Conservation (phyloP, 2,113 vertebrate genomes). For the Cyanocitta stelleri region DNA sequence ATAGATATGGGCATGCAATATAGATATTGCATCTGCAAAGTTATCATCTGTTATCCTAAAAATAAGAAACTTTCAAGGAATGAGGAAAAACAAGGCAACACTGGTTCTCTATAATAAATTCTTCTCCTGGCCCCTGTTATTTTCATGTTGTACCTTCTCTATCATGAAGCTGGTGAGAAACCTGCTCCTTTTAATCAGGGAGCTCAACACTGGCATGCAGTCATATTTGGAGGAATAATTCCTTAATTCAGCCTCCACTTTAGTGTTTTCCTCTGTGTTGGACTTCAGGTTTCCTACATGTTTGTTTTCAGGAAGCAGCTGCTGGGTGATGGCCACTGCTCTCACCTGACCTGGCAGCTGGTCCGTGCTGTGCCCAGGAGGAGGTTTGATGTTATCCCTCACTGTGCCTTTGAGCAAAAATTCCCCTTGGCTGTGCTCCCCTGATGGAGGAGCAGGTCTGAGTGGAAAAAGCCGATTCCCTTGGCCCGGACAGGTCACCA, state of each 20-base stretch:
- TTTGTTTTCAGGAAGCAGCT: background rate
- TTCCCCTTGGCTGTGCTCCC: background rate
- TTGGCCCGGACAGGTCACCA: background rate
- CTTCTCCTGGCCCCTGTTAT: background rate
- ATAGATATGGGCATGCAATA: background rate
- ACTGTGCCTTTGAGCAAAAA: background rate
- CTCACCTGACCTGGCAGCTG: background rate
- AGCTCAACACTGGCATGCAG: accelerated
- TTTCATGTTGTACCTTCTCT: background rate
- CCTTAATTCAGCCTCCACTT: background rate
- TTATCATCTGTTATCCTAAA: background rate
- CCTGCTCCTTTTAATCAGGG: background rate
- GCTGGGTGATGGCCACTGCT: background rate
- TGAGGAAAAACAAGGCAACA: background rate
- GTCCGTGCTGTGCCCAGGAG: background rate
- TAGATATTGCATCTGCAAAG: background rate
- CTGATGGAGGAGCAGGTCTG: background rate
- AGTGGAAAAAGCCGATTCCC: background rate
- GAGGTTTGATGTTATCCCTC: background rate
- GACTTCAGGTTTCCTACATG: background rate
- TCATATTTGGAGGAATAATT: background rate
- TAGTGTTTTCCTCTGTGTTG: background rate
- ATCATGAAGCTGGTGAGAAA: background rate
- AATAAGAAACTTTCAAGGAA: background rate
- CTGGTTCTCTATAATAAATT: background rate